phyloP scores from a whole-genome alignment of 2,888 invertebrate species.

The Schizotus pectinicornis region DNA sequence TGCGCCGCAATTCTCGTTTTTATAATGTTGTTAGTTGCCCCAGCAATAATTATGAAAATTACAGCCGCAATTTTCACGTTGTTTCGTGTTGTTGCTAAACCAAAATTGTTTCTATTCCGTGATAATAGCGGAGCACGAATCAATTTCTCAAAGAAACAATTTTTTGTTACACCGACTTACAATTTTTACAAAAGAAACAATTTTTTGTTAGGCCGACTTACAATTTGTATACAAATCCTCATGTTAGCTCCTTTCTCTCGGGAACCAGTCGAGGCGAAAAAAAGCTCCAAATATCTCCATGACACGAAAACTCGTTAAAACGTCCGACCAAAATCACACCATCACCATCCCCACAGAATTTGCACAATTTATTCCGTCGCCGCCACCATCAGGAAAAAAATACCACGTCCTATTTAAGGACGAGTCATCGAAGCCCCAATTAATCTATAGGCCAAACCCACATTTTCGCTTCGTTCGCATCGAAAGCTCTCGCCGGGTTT shows the following conservation, averaged over 20 bases:
- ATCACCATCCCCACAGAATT: not conserved
- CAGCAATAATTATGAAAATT: too few relatives aligned
- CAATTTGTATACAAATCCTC: constrained; percentile 48
- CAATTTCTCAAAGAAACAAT: too few relatives aligned
- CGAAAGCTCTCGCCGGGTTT: not conserved
- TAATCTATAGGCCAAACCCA: constrained; percentile 35
- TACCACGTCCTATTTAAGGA: not conserved
- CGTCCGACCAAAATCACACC: not conserved
- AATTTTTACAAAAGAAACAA: too few relatives aligned
- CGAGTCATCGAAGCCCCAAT: constrained; percentile 19
- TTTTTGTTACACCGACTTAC: too few relatives aligned
- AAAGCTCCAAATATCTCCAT: not conserved
- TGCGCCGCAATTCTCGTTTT: too few relatives aligned
- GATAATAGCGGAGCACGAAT: too few relatives aligned
- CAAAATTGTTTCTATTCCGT: too few relatives aligned
- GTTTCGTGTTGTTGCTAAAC: too few relatives aligned
- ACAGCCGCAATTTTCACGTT: too few relatives aligned
- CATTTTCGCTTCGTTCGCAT: constrained; percentile 19
- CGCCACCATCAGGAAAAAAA: constrained; percentile 2
- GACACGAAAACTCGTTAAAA: not conserved
- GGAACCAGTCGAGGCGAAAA: constrained; percentile 9
- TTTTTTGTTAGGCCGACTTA: too few relatives aligned
- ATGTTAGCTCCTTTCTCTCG: constrained; percentile 43
- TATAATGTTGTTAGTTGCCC: too few relatives aligned
- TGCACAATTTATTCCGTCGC: not conserved